Conservation (phyloP, 1,140 invertebrate species). For the Bombyx mandarina region DNA sequence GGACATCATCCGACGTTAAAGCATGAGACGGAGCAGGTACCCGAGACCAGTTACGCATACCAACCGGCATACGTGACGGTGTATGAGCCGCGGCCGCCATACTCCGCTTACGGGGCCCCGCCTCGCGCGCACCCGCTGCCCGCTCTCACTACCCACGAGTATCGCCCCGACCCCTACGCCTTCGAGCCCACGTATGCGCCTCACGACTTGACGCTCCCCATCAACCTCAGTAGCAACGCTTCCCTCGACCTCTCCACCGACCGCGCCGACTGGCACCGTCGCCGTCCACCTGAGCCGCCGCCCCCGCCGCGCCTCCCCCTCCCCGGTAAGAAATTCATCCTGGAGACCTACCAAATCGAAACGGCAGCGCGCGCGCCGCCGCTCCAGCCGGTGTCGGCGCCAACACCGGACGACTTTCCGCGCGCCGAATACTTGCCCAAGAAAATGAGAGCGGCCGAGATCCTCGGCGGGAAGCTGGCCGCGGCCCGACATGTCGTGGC, state of each 20-base stretch:
- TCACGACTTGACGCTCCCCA: constrained; percentile 47
- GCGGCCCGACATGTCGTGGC: constrained; percentile 27
- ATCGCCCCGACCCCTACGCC: constrained; percentile 41
- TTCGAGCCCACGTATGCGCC: constrained; percentile 44
- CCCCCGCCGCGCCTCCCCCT: constrained; percentile 38
- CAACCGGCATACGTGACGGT: constrained; percentile 36
- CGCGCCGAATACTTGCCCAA: constrained; percentile 60
- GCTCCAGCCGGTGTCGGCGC: constrained; percentile 29
- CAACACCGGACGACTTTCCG: constrained; percentile 32
- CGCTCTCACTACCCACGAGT: constrained; percentile 32
- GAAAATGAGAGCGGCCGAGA: constrained; percentile 68
- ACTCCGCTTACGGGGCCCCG: constrained; percentile 32
- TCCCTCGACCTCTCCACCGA: constrained; percentile 53
- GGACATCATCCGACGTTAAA: constrained; percentile 38
- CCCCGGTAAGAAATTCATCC: constrained; percentile 66
- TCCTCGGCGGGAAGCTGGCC: constrained; percentile 52
- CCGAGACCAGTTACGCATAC: constrained; percentile 36
- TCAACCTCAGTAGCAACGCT: constrained; percentile 60
- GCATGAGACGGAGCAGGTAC: constrained; percentile 39
- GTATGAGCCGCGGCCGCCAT: constrained; percentile 36
- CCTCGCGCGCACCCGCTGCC: constrained; percentile 30
- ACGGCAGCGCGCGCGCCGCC: constrained; percentile 38
- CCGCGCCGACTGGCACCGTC: constrained; percentile 43
- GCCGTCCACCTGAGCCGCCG: constrained; percentile 47
- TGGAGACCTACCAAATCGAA: constrained; percentile 66